phyloP scores from a whole-genome alignment of 1,140 invertebrate species.

The Lerema accius region DNA sequence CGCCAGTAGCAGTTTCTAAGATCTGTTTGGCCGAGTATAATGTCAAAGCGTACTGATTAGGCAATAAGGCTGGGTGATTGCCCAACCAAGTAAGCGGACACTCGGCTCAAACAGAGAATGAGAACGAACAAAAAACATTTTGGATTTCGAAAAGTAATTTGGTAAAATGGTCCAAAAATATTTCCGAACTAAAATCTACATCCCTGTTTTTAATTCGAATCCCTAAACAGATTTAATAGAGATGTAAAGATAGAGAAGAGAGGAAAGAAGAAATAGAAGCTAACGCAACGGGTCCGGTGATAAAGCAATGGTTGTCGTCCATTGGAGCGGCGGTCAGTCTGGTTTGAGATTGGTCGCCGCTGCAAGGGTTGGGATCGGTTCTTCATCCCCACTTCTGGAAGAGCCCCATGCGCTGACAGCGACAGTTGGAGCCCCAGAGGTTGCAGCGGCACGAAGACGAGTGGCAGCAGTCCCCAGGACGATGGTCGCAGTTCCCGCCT shows the following conservation, averaged over 20 bases:
- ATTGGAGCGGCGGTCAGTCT: constrained; percentile 62
- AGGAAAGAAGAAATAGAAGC: constrained; percentile 46
- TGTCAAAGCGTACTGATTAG: constrained; percentile 77
- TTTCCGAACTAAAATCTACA: constrained; percentile 69
- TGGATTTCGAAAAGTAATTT: constrained; percentile 47
- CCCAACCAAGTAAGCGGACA: constrained; percentile 80
- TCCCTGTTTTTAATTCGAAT: constrained; percentile 73
- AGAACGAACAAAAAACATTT: constrained; percentile 42
- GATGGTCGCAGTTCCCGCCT: constrained; percentile 92
- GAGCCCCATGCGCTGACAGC: constrained; percentile 93
- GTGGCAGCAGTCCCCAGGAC: constrained; percentile 93
- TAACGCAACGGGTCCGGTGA: constrained; percentile 71
- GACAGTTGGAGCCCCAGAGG: constrained; percentile 95
- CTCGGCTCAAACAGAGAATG: constrained; percentile 69
- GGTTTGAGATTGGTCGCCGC: constrained; percentile 56
- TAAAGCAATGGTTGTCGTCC: constrained; percentile 63
- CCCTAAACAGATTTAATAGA: constrained; percentile 44
- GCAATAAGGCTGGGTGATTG: constrained; percentile 83
- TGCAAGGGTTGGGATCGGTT: constrained; percentile 43
- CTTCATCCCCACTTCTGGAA: constrained; percentile 94
- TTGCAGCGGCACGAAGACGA: constrained; percentile 94
- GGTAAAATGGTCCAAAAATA: constrained; percentile 78
- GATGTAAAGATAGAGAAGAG: constrained; percentile 44
- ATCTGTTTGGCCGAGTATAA: constrained; percentile 69
- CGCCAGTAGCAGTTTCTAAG: constrained; percentile 56